These are phyloP conservation scores for Cydia splendana DNA, from an alignment of 1,140 invertebrate genomes.

Conservation along the genomic window DNA sequence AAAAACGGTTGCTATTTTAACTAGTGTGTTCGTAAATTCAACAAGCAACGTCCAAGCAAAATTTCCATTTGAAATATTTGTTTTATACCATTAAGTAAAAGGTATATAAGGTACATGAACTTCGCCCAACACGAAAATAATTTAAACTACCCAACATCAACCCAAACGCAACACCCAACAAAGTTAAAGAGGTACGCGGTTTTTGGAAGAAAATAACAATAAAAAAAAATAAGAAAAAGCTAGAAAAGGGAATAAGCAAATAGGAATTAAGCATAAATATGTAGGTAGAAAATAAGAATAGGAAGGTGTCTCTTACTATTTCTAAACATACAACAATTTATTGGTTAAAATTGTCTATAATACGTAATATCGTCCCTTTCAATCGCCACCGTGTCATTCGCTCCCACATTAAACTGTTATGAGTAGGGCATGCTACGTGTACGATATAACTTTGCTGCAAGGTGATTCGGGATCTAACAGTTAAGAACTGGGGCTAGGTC, in stretches of 20 bases:
- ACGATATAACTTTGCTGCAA: slow-evolving; percentile 37
- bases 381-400: background rate
- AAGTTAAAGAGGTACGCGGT: no score
- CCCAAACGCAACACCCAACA: no score
- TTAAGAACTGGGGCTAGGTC: slow-evolving; percentile 59
- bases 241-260: no score
- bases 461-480: slow-evolving; percentile 37
- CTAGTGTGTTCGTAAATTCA: no score
- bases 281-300: background rate
- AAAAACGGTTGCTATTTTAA: no score
- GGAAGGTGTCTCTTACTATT: background rate
- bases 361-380: background rate
- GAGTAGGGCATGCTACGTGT: background rate
- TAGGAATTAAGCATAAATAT: background rate
- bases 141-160: no score
- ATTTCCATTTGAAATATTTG: background rate
- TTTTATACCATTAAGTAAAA: background rate
- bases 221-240: no score
- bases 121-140: no score
- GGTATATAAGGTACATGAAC: no score
- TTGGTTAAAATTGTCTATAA: background rate
- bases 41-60: no score
- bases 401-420: slow-evolving; percentile 8
- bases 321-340: background rate
- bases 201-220: no score